Conservation (phyloP, 2,888 invertebrate genomes). For the Drosophila lacicola region DNA sequence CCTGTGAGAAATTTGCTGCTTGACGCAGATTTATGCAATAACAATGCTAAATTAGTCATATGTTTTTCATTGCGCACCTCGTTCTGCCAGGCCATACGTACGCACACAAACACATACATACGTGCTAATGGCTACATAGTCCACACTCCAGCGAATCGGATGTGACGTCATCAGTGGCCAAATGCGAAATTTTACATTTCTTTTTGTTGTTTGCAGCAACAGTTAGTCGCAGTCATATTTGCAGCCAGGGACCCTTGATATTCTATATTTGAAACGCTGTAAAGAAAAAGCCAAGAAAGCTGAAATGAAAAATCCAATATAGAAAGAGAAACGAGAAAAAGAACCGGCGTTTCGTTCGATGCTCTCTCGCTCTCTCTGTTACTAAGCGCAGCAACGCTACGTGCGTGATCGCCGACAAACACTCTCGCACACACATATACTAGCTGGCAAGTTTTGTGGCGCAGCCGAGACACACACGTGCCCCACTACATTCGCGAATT, state of each 20-base stretch:
- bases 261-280: slow-evolving; percentile 83
- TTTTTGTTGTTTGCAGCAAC: slow-evolving; percentile 45
- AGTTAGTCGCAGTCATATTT: slow-evolving; percentile 50
- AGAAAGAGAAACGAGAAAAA: slow-evolving; percentile 57
- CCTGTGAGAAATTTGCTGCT: slow-evolving; percentile 39
- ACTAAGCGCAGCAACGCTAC: slow-evolving; percentile 69
- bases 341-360: slow-evolving; percentile 73
- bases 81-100: slow-evolving; percentile 24
- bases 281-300: slow-evolving; percentile 62
- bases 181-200: slow-evolving; percentile 39
- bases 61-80: slow-evolving; percentile 54
- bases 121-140: slow-evolving; percentile 67
- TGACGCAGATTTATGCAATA: slow-evolving; percentile 71
- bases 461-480: slow-evolving; percentile 80
- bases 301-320: slow-evolving; percentile 40
- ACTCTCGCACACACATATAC: slow-evolving; percentile 55
- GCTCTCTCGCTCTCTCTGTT: slow-evolving; percentile 56
- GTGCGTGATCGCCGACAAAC: slow-evolving; percentile 68
- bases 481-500: slow-evolving; percentile 83
- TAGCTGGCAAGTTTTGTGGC: slow-evolving; percentile 47
- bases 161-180: slow-evolving; percentile 78
- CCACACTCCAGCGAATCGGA: slow-evolving; percentile 59
- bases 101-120: slow-evolving; percentile 17
- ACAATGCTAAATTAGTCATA: slow-evolving; percentile 74
- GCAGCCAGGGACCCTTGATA: slow-evolving; percentile 78